A percentile compares a stretch with the other conserved stretches of the same genome.
These are phyloP conservation scores for Salvator merianae DNA, from an alignment of 2,113 vertebrate genomes.

Conservation along the genomic window DNA sequence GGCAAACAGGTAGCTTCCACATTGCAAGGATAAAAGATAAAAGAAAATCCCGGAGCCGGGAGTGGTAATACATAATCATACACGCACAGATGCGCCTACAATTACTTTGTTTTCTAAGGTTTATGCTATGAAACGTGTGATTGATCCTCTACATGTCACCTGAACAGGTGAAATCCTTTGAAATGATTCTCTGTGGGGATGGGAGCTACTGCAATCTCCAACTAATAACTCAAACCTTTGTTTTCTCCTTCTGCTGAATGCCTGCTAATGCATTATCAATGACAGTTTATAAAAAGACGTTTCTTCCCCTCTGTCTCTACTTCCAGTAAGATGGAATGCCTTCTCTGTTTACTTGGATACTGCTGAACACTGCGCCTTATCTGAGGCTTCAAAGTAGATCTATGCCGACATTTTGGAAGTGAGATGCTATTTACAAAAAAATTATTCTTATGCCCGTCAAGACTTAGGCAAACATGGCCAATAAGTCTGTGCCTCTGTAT, in stretches of 20 bases:
- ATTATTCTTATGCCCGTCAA: no score
- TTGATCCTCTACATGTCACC: slow-evolving; percentile 22
- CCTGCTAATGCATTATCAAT: slow-evolving; percentile 36
- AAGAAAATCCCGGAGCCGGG: neutral
- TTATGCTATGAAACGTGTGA: neutral
- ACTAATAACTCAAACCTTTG: slow-evolving; percentile 9
- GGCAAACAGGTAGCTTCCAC: neutral
- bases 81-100: neutral
- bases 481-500: no score
- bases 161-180: slow-evolving; percentile 23
- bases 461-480: no score
- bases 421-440: no score
- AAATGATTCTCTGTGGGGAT: neutral
- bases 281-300: slow-evolving; percentile 17
- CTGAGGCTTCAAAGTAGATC: neutral
- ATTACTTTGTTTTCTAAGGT: slow-evolving; percentile 4
- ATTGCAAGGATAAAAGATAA: neutral
- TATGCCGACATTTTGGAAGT: no score
- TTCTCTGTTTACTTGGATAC: slow-evolving; percentile 16
- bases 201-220: slow-evolving; percentile 9
- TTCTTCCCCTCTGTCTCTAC: neutral
- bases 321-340: slow-evolving; percentile 24
- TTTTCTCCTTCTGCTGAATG: slow-evolving; percentile 30
- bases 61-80: neutral
- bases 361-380: neutral